These are phyloP conservation scores for Melanostoma scalare DNA, from an alignment of 2,888 invertebrate species.

Conservation along the genomic window DNA sequence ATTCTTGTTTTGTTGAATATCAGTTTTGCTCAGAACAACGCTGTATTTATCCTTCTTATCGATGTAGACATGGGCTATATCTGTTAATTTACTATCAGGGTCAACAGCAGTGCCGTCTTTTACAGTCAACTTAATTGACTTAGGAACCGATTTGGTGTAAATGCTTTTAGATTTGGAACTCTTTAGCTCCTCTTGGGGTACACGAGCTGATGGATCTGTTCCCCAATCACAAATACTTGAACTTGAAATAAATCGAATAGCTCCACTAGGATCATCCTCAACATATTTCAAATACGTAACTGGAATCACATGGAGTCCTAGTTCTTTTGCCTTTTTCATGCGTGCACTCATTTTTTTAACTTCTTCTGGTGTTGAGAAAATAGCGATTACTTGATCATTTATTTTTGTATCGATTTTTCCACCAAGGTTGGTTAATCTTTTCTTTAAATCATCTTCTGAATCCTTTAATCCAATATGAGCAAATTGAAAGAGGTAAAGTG, in stretches of 20 bases:
- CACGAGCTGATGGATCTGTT: constrained; percentile 83
- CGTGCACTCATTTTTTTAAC: constrained; percentile 86
- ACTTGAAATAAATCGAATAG: constrained; percentile 86
- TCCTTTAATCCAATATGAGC: constrained; percentile 85
- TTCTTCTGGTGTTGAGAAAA: constrained; percentile 88
- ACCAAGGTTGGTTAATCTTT: constrained; percentile 88
- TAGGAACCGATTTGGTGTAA: constrained; percentile 84
- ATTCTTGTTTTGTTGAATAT: constrained; percentile 93
- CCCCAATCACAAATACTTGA: constrained; percentile 93
- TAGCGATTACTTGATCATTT: constrained; percentile 86
- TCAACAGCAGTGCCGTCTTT: constrained; percentile 96
- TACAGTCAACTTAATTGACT: constrained; percentile 87
- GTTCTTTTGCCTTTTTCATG: constrained; percentile 86
- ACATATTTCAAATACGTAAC: constrained; percentile 88
- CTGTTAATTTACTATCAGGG: constrained; percentile 92
- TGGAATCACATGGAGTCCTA: constrained; percentile 91
- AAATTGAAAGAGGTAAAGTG: constrained; percentile 91
- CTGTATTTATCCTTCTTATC: constrained; percentile 85
- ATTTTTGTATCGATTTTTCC: constrained; percentile 88
- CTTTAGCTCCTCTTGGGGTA: constrained; percentile 83
- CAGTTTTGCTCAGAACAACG: constrained; percentile 92
- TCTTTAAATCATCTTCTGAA: constrained; percentile 85
- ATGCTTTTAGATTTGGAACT: constrained; percentile 85
- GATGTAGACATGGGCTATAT: constrained; percentile 90
- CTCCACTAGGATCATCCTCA: constrained; percentile 84